Percentiles rank a stretch among this genome's conserved stretches.
phyloP scores from a whole-genome alignment of 2,113 vertebrate genomes.

The Nothobranchius kuhntae region DNA sequence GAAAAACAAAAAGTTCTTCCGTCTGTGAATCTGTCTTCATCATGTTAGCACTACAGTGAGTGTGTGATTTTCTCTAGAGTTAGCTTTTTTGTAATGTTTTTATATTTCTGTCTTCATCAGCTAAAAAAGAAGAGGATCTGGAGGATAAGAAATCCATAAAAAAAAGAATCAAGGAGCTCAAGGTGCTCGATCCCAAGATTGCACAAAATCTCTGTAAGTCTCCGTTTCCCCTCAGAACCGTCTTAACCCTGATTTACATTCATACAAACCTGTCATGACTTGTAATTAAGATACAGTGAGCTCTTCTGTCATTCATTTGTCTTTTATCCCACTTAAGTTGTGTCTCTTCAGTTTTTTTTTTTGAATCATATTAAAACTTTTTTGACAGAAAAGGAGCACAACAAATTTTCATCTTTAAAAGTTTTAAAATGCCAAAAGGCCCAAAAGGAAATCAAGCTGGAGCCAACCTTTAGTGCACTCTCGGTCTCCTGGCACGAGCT shows the following conservation, averaged over 20 bases:
- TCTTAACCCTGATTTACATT: constrained; percentile 7
- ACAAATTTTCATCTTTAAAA: too few relatives aligned
- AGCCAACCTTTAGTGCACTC: too few relatives aligned
- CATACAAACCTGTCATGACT: not conserved
- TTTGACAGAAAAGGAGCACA: not conserved
- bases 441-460: not conserved
- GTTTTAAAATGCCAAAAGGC: too few relatives aligned
- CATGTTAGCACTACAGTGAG: constrained; percentile 2
- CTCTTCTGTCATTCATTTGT: not conserved
- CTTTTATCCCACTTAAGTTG: not conserved
- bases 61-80: constrained; percentile 14
- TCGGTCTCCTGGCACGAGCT: not conserved
- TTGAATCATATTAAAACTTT: not conserved
- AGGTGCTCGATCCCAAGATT: constrained; percentile 94
- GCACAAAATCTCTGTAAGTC: constrained; percentile 98
- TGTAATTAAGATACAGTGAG: not conserved
- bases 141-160: constrained; percentile 90
- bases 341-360: not conserved
- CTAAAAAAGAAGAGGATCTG: constrained; percentile 84
- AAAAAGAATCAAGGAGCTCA: constrained; percentile 94
- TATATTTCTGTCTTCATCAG: constrained; percentile 73
- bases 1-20: constrained; percentile 9
- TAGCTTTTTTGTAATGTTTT: constrained; percentile 13
- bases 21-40: not conserved
- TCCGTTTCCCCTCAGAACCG: constrained; percentile 12